Evolutionary conservation across 2,888 invertebrate genomes (phyloP).

Genomic region (Drosophila trichaetosa): DNA sequence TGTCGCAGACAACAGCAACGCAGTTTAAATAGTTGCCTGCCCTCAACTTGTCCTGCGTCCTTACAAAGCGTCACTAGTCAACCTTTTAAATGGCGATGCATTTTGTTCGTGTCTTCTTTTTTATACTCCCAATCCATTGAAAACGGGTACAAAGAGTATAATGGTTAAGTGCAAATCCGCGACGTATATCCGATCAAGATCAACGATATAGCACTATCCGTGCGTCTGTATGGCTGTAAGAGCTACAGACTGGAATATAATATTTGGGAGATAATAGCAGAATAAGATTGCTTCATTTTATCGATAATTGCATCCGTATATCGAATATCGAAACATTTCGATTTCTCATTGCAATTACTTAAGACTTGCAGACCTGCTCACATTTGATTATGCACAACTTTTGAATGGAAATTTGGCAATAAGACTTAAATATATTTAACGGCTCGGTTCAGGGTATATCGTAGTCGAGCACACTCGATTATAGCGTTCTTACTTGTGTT

Average conservation of each 20-base stretch:
- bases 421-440: neutral
- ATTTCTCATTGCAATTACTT: neutral
- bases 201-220: neutral
- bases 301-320: neutral
- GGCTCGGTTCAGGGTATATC: neutral
- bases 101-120: constrained; percentile 10
- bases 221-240: neutral
- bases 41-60: constrained; percentile 15
- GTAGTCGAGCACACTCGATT: neutral
- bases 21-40: constrained; percentile 20
- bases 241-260: neutral
- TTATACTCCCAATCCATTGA: neutral
- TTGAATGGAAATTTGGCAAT: neutral
- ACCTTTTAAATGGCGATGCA: constrained; percentile 13
- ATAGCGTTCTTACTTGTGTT: neutral
- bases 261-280: neutral
- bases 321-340: no score
- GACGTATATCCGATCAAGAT: neutral
- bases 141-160: neutral
- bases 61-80: neutral
- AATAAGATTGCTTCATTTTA: neutral
- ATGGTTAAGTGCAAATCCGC: neutral
- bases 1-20: constrained; percentile 53
- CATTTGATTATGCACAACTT: neutral
- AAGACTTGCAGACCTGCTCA: neutral